phyloP scores from a whole-genome alignment of 2,797 vertebrate species.

The Pangasius sanitwongsei region DNA sequence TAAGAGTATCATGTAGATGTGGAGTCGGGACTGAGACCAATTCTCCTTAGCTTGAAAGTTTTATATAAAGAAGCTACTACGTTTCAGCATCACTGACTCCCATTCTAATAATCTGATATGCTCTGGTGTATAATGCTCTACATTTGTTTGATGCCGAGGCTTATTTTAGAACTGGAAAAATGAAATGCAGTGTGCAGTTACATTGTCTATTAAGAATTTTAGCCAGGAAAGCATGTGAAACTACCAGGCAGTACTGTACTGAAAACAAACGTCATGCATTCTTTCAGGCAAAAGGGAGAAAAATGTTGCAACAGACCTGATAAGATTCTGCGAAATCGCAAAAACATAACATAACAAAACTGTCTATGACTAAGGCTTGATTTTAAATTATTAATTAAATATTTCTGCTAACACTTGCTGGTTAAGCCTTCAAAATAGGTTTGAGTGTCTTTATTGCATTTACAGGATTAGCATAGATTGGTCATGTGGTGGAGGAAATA shows the following conservation, averaged over 20 bases:
- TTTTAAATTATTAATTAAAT: background rate
- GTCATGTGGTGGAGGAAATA: background rate
- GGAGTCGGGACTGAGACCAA: background rate
- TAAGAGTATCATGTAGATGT: conserved; percentile 2
- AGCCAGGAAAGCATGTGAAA: conserved; percentile 67
- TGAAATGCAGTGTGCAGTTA: background rate
- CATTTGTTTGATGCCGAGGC: background rate
- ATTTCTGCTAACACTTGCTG: background rate
- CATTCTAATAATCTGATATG: background rate
- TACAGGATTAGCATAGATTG: background rate
- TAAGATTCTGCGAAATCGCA: background rate
- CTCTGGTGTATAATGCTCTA: background rate
- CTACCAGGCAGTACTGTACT: conserved; percentile 49
- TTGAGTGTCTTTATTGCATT: too few relatives aligned
- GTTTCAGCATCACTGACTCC: background rate
- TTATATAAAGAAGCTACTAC: background rate
- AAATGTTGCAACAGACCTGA: conserved; percentile 5
- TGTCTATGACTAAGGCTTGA: conserved; percentile 20
- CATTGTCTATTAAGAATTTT: conserved; percentile 48
- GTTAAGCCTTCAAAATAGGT: background rate
- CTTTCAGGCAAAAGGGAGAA: conserved; percentile 26
- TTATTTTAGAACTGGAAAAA: background rate
- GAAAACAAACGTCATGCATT: conserved; percentile 30
- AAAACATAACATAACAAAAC: conserved; percentile 6
- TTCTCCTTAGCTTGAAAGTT: background rate